Evolutionary conservation across 2,113 vertebrate species (phyloP), one percentile per base, ranked within the genome.

Genomic region (Petrocephalus microphthalmus): DNA sequence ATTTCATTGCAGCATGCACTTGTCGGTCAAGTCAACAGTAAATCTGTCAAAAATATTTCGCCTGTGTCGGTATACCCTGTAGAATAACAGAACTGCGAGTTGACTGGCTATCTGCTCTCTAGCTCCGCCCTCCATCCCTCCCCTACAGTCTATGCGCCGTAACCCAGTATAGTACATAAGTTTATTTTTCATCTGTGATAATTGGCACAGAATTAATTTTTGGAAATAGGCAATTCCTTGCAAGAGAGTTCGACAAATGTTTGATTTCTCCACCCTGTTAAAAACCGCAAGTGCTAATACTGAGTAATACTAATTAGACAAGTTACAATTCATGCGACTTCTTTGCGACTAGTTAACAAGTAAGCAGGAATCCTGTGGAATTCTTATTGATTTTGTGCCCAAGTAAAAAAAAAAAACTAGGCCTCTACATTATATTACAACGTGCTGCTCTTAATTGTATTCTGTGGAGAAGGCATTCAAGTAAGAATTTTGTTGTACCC

Each of bases 61-160:
- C 90, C 88, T 89, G 53, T 78, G 60, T 90, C 71, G 89, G 84
- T 89, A 88, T 53, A 89, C 87, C 90, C 90, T 88, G 85, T 85
- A 84, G 85, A 78, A 89, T 29, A 89, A 90, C 88, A 84, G 71
- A 54, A 71, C 90, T 37, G 49, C 82, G 53, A 56, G 64, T 71
- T 91, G 88, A 94, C 94, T 90, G 92, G 93, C 88, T 93, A 15
- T 47, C 91, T 89, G 29, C 13, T 88, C 37, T 33, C 82, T 88
- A 90, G 91, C 92, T 91, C 94, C 94, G 90, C 95, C 94, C 88
- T 87, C 52, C 89, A 91, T 89, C 92, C 92, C 91, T 89, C 33
- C 84, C 22, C 87, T 85, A 49, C 60, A 19, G 29, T 29, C 1
- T 19, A 78, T 17, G 29, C 29, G 29, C 67, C 15, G 7, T 17